Conservation (phyloP, 2,113 vertebrate species). For the Boulengeromyrus knoepffleri region DNA sequence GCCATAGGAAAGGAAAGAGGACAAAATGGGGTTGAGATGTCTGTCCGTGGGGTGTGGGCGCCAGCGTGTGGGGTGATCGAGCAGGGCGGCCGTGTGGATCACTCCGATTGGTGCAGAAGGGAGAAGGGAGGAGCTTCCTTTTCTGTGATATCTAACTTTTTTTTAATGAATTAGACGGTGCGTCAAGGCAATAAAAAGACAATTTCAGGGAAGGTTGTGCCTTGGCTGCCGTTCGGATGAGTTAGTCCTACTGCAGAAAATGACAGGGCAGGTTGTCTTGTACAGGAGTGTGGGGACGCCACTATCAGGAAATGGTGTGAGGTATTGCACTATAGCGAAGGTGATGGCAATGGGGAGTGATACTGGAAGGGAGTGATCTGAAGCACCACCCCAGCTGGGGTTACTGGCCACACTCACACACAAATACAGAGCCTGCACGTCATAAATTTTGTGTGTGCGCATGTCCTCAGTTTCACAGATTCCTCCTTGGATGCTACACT, state of each 20-base stretch:
- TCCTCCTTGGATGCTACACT: background rate
- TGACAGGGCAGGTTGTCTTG: background rate
- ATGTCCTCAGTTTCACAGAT: background rate
- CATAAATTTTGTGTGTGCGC: background rate
- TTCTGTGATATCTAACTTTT: background rate
- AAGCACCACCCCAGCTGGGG: background rate
- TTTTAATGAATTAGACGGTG: background rate
- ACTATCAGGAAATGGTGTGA: background rate
- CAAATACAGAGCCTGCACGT: background rate
- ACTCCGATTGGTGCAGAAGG: background rate
- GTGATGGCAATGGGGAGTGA: background rate
- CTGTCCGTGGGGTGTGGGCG: background rate
- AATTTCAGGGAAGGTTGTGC: slow-evolving; percentile 27
- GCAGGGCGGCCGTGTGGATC: background rate
- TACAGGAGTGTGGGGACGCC: background rate
- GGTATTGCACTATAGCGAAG: background rate
- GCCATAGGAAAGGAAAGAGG: background rate
- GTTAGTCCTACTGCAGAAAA: background rate
- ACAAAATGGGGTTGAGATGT: background rate
- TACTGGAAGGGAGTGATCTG: background rate
- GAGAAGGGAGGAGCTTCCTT: background rate
- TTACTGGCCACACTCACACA: background rate
- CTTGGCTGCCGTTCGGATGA: slow-evolving; percentile 10
- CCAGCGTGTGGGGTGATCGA: background rate
- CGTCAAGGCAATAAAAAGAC: background rate